A percentile compares a stretch with the other conserved stretches of the same genome.
Conservation (phyloP, 2,888 invertebrate genomes). For the Conchocele bisecta region DNA sequence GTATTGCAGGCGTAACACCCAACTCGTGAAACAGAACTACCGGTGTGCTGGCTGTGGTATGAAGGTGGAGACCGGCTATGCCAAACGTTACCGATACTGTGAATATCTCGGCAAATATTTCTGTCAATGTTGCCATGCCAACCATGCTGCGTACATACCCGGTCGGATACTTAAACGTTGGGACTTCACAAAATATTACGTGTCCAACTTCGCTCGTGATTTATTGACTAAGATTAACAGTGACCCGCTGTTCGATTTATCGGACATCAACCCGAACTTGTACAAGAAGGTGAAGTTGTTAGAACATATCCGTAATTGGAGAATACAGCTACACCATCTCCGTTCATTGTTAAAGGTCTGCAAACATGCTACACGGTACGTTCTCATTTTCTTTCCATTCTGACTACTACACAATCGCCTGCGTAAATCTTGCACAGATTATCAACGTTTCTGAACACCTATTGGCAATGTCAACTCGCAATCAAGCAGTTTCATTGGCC, state of each 20-base stretch:
- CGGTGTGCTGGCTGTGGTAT: constrained; percentile 94
- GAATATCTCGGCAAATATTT: constrained; percentile 93
- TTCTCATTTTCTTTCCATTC: too few relatives aligned
- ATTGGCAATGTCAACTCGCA: too few relatives aligned
- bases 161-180: constrained; percentile 84
- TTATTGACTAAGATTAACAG: constrained; percentile 89
- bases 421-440: too few relatives aligned
- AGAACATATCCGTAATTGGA: constrained; percentile 86
- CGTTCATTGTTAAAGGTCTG: constrained; percentile 89
- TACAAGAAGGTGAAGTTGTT: constrained; percentile 87
- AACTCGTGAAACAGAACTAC: constrained; percentile 89
- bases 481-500: too few relatives aligned
- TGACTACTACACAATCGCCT: too few relatives aligned
- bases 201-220: constrained; percentile 91
- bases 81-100: constrained; percentile 90
- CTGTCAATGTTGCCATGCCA: constrained; percentile 93
- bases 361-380: constrained; percentile 86
- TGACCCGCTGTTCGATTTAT: constrained; percentile 91
- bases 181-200: constrained; percentile 88
- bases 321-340: constrained; percentile 88
- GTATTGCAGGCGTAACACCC: constrained; percentile 85
- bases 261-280: constrained; percentile 88
- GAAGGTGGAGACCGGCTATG: constrained; percentile 88
- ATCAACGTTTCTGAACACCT: too few relatives aligned
- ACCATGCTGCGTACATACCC: constrained; percentile 88